Base-by-base conservation (phyloP, 2,888 invertebrate species). In the Tetragonula carbonaria region DNA sequence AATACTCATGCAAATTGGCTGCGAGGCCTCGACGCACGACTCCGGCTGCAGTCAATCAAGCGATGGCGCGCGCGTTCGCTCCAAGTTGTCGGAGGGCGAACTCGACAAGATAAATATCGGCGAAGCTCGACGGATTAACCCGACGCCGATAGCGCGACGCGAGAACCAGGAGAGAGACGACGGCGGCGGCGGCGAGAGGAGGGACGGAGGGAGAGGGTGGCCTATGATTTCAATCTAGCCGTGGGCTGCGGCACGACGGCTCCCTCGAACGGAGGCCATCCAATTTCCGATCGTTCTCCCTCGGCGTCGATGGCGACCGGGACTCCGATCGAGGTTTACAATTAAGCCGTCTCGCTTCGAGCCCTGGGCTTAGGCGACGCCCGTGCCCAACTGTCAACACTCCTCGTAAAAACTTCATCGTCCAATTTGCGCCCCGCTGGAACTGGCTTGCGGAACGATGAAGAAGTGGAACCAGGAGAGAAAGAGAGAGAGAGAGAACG, bases 151-250 rank as follows among this genome's bases (percentile, higher is more conserved):
- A 81, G 75, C 86, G 84, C 81, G 85, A 78, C 73, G 68, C 73
- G 83, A 45, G 45, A 63, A 79, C 67, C 57, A 13, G 45, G 8
- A 18, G 53, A 53, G 53, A 53, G 16, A 18, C 53, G 53, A 18
- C 53, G 18, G 38, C 38, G 38, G 38, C 38, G 11, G 11, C 38
- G 53, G 18, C 1, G 18, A 5, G 53, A 38, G 53, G 6, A 16
- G 18, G 6, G 18, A 18, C 16, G 53, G 53, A 6, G 53, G 53
- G 8, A 21, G 57, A 55, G 75, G 65, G 66, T 71, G 77, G 86
- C 77, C 88, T 87, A 87, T 86, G 87, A 87, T 89, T 89, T 89
- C 89, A 89, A 89, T 89, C 89, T 85, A 82, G 76, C 84, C 87
- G 78, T 81, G 81, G 85, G 85, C 82, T 72, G 84, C 57, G 71